Evolutionary conservation across 2,888 invertebrate genomes (phyloP).

Genomic region (Mactromeris polynyma): DNA sequence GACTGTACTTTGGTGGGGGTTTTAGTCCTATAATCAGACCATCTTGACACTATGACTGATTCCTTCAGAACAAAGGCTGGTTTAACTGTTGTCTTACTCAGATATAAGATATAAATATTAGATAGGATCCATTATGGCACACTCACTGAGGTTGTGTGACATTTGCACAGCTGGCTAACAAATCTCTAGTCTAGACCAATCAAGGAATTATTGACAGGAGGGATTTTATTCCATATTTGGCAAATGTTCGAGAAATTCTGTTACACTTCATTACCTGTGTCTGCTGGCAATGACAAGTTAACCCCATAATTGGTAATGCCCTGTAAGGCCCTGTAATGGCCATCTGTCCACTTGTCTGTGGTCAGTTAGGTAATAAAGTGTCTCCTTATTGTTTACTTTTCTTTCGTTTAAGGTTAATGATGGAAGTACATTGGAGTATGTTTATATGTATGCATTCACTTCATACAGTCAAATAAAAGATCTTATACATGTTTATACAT

Average conservation of each 20-base stretch:
- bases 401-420: too few species aligned
- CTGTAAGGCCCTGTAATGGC: not conserved
- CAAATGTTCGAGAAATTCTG: not conserved
- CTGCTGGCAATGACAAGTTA: not conserved
- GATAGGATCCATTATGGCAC: not conserved
- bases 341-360: not conserved
- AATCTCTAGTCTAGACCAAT: not conserved
- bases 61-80: too few species aligned
- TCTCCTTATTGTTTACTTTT: not conserved
- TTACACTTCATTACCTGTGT: not conserved
- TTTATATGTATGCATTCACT: too few species aligned
- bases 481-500: too few species aligned
- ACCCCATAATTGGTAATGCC: not conserved
- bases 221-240: not conserved
- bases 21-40: too few species aligned
- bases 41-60: too few species aligned
- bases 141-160: not conserved
- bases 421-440: too few species aligned
- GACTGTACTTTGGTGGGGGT: too few species aligned
- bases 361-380: not conserved
- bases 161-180: not conserved
- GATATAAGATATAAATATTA: not conserved
- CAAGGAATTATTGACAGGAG: not conserved
- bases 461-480: too few species aligned
- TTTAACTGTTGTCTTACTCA: too few species aligned